Base-by-base conservation (phyloP, 2,113 vertebrate genomes). In the Benitochromis conjunctus region DNA sequence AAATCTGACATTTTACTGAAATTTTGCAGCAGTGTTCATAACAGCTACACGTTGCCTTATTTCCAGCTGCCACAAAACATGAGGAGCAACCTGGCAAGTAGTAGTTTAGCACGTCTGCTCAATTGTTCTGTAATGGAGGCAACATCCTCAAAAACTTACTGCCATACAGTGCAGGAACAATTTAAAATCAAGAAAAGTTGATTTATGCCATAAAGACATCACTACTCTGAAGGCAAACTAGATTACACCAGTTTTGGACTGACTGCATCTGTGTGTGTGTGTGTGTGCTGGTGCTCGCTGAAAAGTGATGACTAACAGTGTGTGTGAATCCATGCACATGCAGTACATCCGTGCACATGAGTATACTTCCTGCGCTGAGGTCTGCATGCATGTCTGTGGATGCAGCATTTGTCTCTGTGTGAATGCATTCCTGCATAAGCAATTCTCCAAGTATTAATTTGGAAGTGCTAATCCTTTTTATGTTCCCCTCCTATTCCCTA, bases 361-460 rank as follows among this genome's bases (percentile, higher is more conserved):
- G 26, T 76, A 5, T 56, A 66, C 19, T 21, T 43, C 57, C 21
- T 46, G 66, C 62, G 26, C n/a, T 8, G 64, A 18, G 16, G 80
- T 55, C 26, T 57, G 36, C 41, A n/a, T 4, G 43, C 26, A 31
- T 76, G 71, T 76, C 29, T 76, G 71, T 48, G 71, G 46, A 57
- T 64, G 82, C 16, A 31, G 21, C 9, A 51, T 60, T 77, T 55
- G 21, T 56, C 9, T 64, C 24, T 55, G 43, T 82, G 38, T 41
- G 79, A 80, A 81, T 62, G 38, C 82, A 83, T 86, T 84, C 66
- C 81, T 88, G 81, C 89, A 85, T 46, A 54, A 90, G 78, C 88
- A 88, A 88, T 77, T 82, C 86, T 90, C 83, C 83, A 86, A 84
- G 83, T 91, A 91, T 90, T 89, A 80, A 92, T 91, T 92, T 85